These are phyloP conservation scores for Thinocorus orbignyianus DNA, from an alignment of 2,113 vertebrate genomes.

Conservation along the genomic window DNA sequence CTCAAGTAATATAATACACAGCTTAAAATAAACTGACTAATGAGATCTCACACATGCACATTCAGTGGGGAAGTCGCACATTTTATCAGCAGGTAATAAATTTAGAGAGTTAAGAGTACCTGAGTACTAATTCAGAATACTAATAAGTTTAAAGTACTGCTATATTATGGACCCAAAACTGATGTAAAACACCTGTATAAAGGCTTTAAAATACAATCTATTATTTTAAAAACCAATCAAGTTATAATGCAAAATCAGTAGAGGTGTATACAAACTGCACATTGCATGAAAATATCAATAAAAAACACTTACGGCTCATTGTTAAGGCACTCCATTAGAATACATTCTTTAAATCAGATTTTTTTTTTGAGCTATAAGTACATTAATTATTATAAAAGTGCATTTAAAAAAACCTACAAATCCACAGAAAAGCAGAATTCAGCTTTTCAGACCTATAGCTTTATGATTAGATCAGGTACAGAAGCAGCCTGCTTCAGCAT, in stretches of 20 bases:
- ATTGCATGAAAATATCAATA: neutral
- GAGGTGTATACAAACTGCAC: neutral
- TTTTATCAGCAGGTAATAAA: constrained; percentile 11
- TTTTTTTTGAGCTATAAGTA: neutral
- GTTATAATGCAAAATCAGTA: neutral
- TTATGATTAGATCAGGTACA: neutral
- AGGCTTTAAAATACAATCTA: neutral
- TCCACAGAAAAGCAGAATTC: neutral
- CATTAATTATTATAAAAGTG: neutral
- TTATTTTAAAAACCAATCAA: neutral
- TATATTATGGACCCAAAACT: neutral
- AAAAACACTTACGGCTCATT: neutral
- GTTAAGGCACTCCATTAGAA: neutral
- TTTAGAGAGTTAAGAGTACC: neutral
- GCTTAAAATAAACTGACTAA: neutral
- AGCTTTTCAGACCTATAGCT: neutral
- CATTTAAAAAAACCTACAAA: neutral
- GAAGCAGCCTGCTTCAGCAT: neutral
- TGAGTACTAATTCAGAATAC: neutral
- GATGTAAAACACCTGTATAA: neutral
- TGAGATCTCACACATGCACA: neutral
- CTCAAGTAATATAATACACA: neutral
- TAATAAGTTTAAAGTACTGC: neutral
- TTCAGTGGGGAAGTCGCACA: neutral
- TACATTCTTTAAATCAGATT: neutral